Evolutionary conservation across 2,888 invertebrate genomes (phyloP), one percentile per base, ranked within the genome.

Genomic region (Morpho deidamia): DNA sequence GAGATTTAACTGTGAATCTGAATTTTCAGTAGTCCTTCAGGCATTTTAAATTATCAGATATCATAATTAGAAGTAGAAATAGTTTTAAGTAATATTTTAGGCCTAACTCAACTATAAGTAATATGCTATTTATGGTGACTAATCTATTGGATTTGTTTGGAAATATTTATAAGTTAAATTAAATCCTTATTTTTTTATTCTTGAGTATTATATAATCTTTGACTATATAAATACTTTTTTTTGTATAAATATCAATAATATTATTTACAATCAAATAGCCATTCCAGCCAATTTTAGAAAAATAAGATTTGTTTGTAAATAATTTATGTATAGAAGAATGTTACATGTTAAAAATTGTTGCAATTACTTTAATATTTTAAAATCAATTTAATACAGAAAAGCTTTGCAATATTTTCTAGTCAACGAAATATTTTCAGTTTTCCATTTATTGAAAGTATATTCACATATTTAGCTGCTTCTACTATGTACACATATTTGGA

Each of bases 381-480:
- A 37, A 37, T 10, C 35, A 8, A 39, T 40, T 14, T 38, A 46
- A 23, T 40, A 37, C 12, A 11, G 32, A 14, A 42, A 51, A 56
- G 41, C 44, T 48, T 45, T 38, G 52, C 45, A 49, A 52, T 56
- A 56, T 52, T 35, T 12, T 56, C 56, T 56, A 56, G 56, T 56
- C 55, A 56, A 39, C 11, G 32, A 44, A 45, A 45, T 45, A 47
- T 35, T 14, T 42, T 44, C 14, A 23, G 46, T 45, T 34, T 33
- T n/a, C 33, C 33, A 41, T 41, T 48, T 40, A 7, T 48, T 39
- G 23, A 23, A 23, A 23, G 23, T 23, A 23, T 23, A 23, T 23
- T 23, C 23, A 23, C 23, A 23, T 23, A 23, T 23, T 23, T 23
- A 23, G 14, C 35, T 49, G 35, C 34, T 39, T 46, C 42, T 49